Conservation (phyloP, 2,888 invertebrate genomes). For the Phengaris alcon region DNA sequence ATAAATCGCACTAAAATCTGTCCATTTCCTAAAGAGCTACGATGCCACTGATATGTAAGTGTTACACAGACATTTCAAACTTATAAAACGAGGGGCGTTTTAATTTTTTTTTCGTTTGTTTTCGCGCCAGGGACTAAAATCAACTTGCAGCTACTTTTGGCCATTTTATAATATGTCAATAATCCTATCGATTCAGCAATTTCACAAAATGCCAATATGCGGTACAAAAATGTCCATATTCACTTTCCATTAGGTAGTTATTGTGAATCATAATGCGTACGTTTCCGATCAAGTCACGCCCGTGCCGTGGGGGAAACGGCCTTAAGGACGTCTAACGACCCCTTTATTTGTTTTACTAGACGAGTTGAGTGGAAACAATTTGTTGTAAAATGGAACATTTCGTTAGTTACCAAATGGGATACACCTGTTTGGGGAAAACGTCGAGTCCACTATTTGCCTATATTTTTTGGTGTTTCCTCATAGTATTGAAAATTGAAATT, state of each 20-base stretch:
- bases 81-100: too few species aligned
- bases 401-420: background rate
- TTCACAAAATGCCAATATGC: background rate
- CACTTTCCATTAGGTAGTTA: conserved; percentile 15
- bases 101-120: too few species aligned
- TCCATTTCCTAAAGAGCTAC: too few species aligned
- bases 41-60: too few species aligned
- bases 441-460: background rate
- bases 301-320: conserved; percentile 40
- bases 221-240: background rate
- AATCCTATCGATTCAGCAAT: background rate
- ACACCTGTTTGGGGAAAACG: conserved; percentile 1
- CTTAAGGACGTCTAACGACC: conserved; percentile 45
- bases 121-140: too few species aligned
- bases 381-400: background rate
- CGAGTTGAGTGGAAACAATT: conserved; percentile 4
- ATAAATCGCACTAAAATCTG: too few species aligned
- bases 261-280: conserved; percentile 29
- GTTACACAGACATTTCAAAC: too few species aligned
- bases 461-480: background rate
- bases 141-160: too few species aligned
- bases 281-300: conserved; percentile 39
- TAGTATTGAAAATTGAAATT: background rate
- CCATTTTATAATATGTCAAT: background rate
- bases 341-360: conserved; percentile 36